These are phyloP conservation scores for Ellobium chinense DNA, from an alignment of 2,888 invertebrate genomes.

Conservation along the genomic window DNA sequence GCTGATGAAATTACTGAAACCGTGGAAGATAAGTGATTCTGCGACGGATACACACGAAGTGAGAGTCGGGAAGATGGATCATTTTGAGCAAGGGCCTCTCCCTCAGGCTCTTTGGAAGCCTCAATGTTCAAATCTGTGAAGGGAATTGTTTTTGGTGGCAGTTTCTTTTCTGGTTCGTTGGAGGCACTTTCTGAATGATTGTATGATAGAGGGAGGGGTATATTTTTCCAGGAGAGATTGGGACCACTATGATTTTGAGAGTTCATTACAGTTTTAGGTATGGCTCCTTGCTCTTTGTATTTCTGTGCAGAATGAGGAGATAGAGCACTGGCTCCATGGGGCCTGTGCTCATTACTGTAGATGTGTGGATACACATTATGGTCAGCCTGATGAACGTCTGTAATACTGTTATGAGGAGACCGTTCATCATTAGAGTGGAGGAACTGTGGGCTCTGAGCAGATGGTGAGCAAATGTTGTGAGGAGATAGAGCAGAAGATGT, in stretches of 20 bases:
- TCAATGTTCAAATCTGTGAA: constrained; percentile 29
- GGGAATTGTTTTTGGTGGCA: constrained; percentile 49
- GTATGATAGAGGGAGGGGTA: constrained; percentile 49
- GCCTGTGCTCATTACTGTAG: neutral
- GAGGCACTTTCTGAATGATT: constrained; percentile 51
- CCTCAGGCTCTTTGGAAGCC: neutral
- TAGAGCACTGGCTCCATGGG: neutral
- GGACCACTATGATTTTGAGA: neutral
- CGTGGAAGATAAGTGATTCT: neutral
- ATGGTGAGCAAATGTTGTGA: constrained; percentile 13
- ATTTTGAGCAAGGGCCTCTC: neutral
- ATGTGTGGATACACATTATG: neutral
- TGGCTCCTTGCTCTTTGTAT: constrained; percentile 39
- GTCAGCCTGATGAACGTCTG: too few relatives aligned
- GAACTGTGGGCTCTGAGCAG: neutral
- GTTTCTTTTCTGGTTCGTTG: constrained; percentile 44
- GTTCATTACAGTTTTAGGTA: constrained; percentile 12
- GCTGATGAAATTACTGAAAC: neutral
- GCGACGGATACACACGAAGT: constrained; percentile 4
- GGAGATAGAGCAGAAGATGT: constrained; percentile 19
- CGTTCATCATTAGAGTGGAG: neutral
- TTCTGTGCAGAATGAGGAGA: neutral
- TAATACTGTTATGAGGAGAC: neutral
- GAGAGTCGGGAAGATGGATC: constrained; percentile 12
- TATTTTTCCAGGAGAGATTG: constrained; percentile 51